phyloP scores from a whole-genome alignment of 2,797 vertebrate species.

The Moxostoma hubbsi region DNA sequence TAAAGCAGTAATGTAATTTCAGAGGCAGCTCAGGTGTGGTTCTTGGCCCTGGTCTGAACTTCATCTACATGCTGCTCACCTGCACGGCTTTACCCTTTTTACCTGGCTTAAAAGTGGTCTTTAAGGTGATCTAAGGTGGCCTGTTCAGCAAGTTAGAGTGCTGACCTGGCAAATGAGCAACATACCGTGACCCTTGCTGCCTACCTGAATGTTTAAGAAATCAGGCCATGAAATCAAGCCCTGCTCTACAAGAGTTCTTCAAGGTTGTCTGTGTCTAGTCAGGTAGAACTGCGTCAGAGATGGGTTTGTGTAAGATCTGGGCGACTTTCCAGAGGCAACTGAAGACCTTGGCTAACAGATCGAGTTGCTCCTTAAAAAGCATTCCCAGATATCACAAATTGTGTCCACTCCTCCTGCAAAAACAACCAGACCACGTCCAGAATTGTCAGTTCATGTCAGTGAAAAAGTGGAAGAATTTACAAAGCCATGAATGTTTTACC shows the following conservation, averaged over 20 bases:
- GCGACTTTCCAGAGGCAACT: slow-evolving; percentile 9
- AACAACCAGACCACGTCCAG: slow-evolving; percentile 35
- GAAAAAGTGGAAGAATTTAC: slow-evolving; percentile 15
- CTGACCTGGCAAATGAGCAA: neutral
- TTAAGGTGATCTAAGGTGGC: no score
- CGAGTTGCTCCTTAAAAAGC: slow-evolving; percentile 49
- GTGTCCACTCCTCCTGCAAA: slow-evolving; percentile 45
- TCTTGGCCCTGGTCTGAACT: slow-evolving; percentile 32
- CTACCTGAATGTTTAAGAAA: slow-evolving; percentile 9
- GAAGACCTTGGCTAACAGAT: slow-evolving; percentile 57
- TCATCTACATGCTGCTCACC: no score
- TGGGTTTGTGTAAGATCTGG: slow-evolving; percentile 24
- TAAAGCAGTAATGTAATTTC: slow-evolving; percentile 70
- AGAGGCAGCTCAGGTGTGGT: slow-evolving; percentile 63
- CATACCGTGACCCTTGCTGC: neutral
- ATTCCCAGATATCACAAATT: slow-evolving; percentile 48
- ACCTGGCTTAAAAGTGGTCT: no score
- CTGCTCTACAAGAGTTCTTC: slow-evolving; percentile 29
- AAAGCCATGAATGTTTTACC: slow-evolving; percentile 12
- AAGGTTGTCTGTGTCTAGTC: slow-evolving; percentile 36
- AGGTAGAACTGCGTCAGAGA: slow-evolving; percentile 28
- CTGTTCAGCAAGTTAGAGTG: no score
- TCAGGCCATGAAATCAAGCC: slow-evolving; percentile 22
- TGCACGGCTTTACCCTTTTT: no score
- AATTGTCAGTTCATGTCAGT: no score